Percentiles rank a stretch among this genome's conserved stretches.
Evolutionary conservation across 2,113 vertebrate species (phyloP).

Genomic region (Platysternon megacephalum): DNA sequence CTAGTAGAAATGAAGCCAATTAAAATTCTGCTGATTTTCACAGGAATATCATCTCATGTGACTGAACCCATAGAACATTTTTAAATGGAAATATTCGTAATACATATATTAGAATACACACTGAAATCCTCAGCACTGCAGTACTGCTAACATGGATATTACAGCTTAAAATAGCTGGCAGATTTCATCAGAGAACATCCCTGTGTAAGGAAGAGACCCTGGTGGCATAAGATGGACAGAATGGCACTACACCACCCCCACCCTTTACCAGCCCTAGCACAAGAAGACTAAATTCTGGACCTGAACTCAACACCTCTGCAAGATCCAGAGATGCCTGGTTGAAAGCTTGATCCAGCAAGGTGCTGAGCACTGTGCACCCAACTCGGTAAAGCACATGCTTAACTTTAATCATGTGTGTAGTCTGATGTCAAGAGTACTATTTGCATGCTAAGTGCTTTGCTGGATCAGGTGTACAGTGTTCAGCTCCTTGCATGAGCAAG

Average conservation of each 20-base stretch:
- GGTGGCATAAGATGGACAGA: not conserved
- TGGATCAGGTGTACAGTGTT: not conserved
- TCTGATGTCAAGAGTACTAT: not conserved
- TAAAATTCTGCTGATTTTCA: conserved; percentile 60
- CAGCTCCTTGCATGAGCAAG: not conserved
- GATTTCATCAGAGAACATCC: not conserved
- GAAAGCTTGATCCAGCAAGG: not conserved
- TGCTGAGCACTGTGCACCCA: not conserved
- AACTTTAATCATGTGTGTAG: not conserved
- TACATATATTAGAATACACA: not conserved
- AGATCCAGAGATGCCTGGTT: not conserved
- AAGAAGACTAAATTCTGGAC: not conserved
- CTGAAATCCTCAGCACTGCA: not conserved
- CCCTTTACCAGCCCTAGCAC: not conserved
- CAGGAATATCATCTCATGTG: not conserved
- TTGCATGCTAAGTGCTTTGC: not conserved
- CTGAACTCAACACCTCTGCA: not conserved
- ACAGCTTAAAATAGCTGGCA: not conserved
- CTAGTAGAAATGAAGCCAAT: not conserved
- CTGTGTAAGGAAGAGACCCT: not conserved
- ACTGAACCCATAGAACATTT: not conserved
- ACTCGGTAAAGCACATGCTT: not conserved
- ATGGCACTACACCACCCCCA: not conserved
- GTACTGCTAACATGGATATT: not conserved
- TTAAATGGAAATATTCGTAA: not conserved